These are phyloP conservation scores for Eurytoma adleriae DNA, from an alignment of 2,888 invertebrate species.

Conservation along the genomic window DNA sequence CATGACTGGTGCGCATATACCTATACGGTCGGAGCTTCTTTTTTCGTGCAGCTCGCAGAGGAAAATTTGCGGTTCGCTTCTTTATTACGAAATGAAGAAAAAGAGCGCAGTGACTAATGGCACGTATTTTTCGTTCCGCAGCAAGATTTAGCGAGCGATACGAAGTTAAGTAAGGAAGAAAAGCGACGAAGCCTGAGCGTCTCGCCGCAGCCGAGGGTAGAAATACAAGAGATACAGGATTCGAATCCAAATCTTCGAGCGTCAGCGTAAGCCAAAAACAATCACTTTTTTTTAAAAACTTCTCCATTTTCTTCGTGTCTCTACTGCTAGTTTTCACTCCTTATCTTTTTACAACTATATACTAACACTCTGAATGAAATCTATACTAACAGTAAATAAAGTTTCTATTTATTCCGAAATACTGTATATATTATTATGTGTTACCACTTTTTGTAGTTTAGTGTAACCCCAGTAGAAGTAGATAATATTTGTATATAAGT, in stretches of 20 bases:
- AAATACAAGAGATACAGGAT: conserved; percentile 42
- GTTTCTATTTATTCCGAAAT: not conserved
- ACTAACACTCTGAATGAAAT: not conserved
- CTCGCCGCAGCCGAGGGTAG: conserved; percentile 29
- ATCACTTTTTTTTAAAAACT: conserved; percentile 14
- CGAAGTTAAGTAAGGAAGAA: not conserved
- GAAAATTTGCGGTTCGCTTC: too few relatives aligned
- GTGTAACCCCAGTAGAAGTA: conserved; percentile 4
- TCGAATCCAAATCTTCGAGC: conserved; percentile 26
- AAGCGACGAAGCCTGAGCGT: conserved; percentile 3
- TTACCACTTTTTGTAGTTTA: conserved; percentile 18
- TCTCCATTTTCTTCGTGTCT: not conserved
- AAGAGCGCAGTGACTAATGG: too few relatives aligned
- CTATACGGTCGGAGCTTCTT: too few relatives aligned
- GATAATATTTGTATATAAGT: not conserved
- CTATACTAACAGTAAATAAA: conserved; percentile 9
- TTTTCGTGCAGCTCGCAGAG: too few relatives aligned
- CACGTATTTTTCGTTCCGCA: conserved; percentile 5
- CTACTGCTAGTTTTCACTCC: not conserved
- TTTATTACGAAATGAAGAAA: too few relatives aligned
- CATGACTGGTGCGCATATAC: too few relatives aligned
- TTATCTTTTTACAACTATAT: not conserved
- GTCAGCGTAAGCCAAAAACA: conserved; percentile 55
- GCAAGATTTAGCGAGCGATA: conserved; percentile 32
- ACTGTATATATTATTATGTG: conserved; percentile 30